Base-by-base conservation (phyloP, 2,113 vertebrate genomes). In the Anarhynchus alexandrinus region DNA sequence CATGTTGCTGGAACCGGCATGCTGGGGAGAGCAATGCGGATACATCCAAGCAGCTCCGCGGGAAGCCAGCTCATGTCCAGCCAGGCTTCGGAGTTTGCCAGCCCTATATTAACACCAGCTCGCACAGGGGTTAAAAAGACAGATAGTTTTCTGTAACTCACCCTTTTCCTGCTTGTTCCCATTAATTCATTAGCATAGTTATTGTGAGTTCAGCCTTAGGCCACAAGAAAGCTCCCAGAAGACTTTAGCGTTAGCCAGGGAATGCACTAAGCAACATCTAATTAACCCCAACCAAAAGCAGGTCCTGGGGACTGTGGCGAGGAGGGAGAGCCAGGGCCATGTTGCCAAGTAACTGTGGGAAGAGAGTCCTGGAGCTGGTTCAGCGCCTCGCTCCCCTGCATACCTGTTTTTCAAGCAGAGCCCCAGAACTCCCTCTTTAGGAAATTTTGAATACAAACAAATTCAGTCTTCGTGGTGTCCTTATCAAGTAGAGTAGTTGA, bases 171-270 rank as follows among this genome's bases (percentile, higher is more conserved):
- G 62, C 90, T 95, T 78, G 78, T 82, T 96, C 71, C 78, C 66
- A 88, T 95, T 96, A 96, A 96, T 93, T 94, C 93, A 96, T 96
- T 96, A 96, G 88, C 96, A 94, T 90, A 94, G 95, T 91, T 95
- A 97, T 93, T 93, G 92, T 94, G 92, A 96, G 95, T 92, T 96
- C 93, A 96, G 94, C 95, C 96, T 94, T 78, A 92, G 96, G 94
- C 95, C 93, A 93, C 82, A 66, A 71, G 90, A 81, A 92, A 93
- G 59, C 85, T 96, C 94, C 96, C 96, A 93, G 92, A 96, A 94
- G 96, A 90, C 52, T 96, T 90, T 14, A 90, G 74, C n/a, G 5
- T 90, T 92, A 83, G 96, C 82, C 79, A 74, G 96, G 93, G 96
- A 96, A 90, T 74, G 88, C 90, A 59, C 93, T 64, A 86, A 96